Conservation (phyloP, 92 coral and sea anemone genomes). For the Epizoanthus scotinus region DNA sequence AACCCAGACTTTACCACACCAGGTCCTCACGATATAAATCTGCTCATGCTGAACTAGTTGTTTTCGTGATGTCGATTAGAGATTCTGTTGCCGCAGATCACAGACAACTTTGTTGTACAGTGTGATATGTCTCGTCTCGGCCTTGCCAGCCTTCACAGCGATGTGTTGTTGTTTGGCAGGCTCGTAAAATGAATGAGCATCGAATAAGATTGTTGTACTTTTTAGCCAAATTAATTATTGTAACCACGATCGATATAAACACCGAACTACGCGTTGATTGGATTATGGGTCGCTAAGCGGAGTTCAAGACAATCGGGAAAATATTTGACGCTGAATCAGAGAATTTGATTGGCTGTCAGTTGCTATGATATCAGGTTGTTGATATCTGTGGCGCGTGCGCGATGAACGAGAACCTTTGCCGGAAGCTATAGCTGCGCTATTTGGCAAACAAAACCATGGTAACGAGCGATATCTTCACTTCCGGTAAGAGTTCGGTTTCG, state of each 20-base stretch:
- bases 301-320: slow-evolving; percentile 49
- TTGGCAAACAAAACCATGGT: slow-evolving; percentile 39
- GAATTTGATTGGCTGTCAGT: slow-evolving; percentile 64
- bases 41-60: neutral
- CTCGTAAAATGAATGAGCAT: slow-evolving; percentile 69
- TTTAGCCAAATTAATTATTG: slow-evolving; percentile 68
- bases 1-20: neutral
- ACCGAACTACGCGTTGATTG: slow-evolving; percentile 72
- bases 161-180: slow-evolving; percentile 12
- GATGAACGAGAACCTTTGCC: slow-evolving; percentile 30
- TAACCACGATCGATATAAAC: slow-evolving; percentile 78
- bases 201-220: slow-evolving; percentile 56
- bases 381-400: slow-evolving; percentile 63
- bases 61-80: neutral
- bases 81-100: neutral
- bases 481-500: slow-evolving; percentile 2
- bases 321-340: slow-evolving; percentile 68
- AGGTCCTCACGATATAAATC: neutral
- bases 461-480: neutral
- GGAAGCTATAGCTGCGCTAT: neutral
- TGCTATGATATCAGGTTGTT: slow-evolving; percentile 79
- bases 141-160: neutral
- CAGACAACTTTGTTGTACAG: neutral
- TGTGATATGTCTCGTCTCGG: neutral
- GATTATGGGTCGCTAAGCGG: slow-evolving; percentile 73